phyloP scores from a whole-genome alignment of 2,797 vertebrate genomes.

The Clarias platycephalus region DNA sequence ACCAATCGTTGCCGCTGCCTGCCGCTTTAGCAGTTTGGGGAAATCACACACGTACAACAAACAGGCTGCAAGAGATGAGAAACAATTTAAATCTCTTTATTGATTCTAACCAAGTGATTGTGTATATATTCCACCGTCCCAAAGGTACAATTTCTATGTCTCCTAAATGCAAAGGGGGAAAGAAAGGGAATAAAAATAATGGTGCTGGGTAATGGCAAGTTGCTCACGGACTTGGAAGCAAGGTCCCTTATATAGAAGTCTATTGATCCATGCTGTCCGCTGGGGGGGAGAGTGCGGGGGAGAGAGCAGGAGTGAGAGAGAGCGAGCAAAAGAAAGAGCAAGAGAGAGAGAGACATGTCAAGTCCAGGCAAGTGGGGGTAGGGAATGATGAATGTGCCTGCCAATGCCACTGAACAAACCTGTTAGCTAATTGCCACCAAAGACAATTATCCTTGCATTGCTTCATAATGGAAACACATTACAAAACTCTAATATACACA shows the following conservation, averaged over 20 bases:
- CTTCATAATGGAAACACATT: conserved; percentile 97
- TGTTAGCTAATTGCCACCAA: conserved; percentile 97
- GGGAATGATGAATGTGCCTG: conserved; percentile 91
- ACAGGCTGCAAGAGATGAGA: conserved; percentile 68
- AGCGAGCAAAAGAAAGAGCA: background rate
- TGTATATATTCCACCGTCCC: conserved; percentile 80
- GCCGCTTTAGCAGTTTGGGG: conserved; percentile 62
- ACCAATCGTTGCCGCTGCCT: conserved; percentile 66
- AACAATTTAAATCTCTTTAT: conserved; percentile 87
- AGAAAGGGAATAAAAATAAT: conserved; percentile 76
- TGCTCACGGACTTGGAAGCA: conserved; percentile 87
- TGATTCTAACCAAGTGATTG: conserved; percentile 84
- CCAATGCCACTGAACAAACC: conserved; percentile 94
- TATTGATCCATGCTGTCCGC: conserved; percentile 89
- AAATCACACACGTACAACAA: conserved; percentile 37
- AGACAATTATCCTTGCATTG: conserved; percentile 97
- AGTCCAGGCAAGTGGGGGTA: conserved; percentile 74
- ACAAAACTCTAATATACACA: conserved; percentile 94
- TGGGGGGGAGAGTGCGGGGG: conserved; percentile 13
- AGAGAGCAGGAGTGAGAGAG: background rate
- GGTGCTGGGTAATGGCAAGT: conserved; percentile 78
- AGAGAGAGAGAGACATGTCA: conserved; percentile 53
- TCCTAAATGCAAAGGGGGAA: conserved; percentile 77
- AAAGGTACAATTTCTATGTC: conserved; percentile 75
- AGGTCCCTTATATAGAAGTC: conserved; percentile 94